Conservation (phyloP, 2,797 vertebrate genomes). For the Enteromius radiatus region DNA sequence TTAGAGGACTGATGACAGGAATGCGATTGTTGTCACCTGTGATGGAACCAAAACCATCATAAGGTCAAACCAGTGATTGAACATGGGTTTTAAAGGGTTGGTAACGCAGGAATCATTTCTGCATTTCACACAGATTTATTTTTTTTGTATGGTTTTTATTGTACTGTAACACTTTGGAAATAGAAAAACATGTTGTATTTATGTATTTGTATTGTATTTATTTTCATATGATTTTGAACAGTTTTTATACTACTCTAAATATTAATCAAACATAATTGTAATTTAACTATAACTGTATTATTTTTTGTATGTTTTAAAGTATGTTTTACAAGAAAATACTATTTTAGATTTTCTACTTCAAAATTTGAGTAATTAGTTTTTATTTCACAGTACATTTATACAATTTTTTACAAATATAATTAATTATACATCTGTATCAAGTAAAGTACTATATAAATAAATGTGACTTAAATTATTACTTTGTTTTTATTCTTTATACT, state of each 20-base stretch:
- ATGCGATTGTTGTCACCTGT: slow-evolving; percentile 95
- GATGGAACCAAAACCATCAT: slow-evolving; percentile 12
- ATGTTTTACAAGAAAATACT: background rate
- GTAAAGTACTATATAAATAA: background rate
- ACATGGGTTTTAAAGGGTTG: background rate
- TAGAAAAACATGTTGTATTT: background rate
- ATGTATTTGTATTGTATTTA: background rate
- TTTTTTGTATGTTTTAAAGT: background rate
- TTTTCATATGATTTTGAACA: background rate
- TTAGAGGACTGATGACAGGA: slow-evolving; percentile 89
- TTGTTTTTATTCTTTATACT: too few species aligned
- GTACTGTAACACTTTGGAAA: background rate
- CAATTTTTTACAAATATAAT: background rate
- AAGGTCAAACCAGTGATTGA: background rate
- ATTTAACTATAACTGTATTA: background rate
- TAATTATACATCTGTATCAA: background rate
- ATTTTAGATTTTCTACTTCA: background rate
- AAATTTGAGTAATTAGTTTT: background rate
- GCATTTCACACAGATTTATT: background rate
- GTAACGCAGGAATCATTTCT: background rate
- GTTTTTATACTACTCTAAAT: background rate
- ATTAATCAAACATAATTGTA: background rate
- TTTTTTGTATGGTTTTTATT: background rate
- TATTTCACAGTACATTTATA: background rate
- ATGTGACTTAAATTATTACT: too few species aligned